phyloP scores from a whole-genome alignment of 2,888 invertebrate species.

The Osmoderma eremita region DNA sequence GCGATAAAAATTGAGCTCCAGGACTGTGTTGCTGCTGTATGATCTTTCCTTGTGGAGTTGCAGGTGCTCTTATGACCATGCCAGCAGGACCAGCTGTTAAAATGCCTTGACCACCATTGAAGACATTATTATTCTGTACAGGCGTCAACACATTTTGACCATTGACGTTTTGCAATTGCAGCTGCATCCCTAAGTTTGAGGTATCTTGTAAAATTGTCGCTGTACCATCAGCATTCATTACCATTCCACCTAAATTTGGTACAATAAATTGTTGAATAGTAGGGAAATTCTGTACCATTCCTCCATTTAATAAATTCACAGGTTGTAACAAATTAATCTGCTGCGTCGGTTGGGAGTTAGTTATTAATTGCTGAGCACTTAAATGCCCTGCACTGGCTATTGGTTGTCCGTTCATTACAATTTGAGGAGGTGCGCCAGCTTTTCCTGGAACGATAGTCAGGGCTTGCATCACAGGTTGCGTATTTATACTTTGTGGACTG shows the following conservation, averaged over 20 bases:
- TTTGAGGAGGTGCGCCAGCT: conserved; percentile 76
- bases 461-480: conserved; percentile 78
- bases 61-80: conserved; percentile 81
- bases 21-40: conserved; percentile 74
- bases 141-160: conserved; percentile 81
- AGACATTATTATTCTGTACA: conserved; percentile 73
- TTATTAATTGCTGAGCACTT: conserved; percentile 75
- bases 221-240: conserved; percentile 79
- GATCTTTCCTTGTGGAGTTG: conserved; percentile 75
- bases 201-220: conserved; percentile 79
- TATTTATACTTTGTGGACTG: conserved; percentile 74
- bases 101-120: conserved; percentile 74
- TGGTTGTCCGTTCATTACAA: conserved; percentile 79
- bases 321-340: conserved; percentile 84
- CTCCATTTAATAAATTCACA: conserved; percentile 80
- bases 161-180: conserved; percentile 83
- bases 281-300: conserved; percentile 79
- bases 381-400: conserved; percentile 68
- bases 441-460: conserved; percentile 82
- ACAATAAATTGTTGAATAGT: conserved; percentile 86
- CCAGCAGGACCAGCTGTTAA: conserved; percentile 75
- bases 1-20: conserved; percentile 78
- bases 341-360: conserved; percentile 64
- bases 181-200: conserved; percentile 75
- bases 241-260: conserved; percentile 82